These are phyloP conservation scores for Vespertilio murinus DNA, from an alignment of 2,797 vertebrate species.

Conservation along the genomic window DNA sequence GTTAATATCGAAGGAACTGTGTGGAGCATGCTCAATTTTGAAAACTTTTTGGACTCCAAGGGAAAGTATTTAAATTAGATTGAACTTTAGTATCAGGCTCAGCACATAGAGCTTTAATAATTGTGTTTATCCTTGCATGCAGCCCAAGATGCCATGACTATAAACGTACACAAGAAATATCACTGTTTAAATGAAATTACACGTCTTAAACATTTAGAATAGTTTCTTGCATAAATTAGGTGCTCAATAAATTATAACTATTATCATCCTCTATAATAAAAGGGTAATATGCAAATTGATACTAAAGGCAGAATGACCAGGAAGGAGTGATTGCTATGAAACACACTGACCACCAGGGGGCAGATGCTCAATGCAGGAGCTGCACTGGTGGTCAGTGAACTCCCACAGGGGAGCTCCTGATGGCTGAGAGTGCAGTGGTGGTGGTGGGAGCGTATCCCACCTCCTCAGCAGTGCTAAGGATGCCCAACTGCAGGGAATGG, in stretches of 20 bases:
- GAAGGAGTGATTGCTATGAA: too few species aligned
- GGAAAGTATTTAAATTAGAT: conserved; percentile 39
- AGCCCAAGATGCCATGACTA: background rate
- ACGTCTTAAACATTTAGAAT: background rate
- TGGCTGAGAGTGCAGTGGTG: too few species aligned
- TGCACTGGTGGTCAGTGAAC: too few species aligned
- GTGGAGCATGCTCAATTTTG: background rate
- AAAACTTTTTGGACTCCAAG: background rate
- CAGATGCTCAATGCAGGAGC: too few species aligned
- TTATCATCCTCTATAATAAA: background rate
- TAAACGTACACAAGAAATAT: background rate
- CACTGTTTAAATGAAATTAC: conserved; percentile 21
- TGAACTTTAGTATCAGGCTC: background rate
- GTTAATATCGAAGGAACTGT: background rate
- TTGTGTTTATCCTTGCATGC: conserved; percentile 9
- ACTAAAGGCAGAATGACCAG: too few species aligned
- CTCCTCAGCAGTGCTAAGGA: too few species aligned
- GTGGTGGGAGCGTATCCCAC: too few species aligned
- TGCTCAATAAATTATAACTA: background rate
- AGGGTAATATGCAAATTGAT: too few species aligned
- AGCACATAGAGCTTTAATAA: background rate
- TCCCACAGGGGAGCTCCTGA: too few species aligned
- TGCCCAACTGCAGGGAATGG: too few species aligned
- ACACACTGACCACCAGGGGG: too few species aligned
- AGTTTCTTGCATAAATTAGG: conserved; percentile 13